Evolutionary conservation across 2,113 vertebrate species (phyloP), one percentile per base, ranked within the genome.

Genomic region (Urocolius indicus): DNA sequence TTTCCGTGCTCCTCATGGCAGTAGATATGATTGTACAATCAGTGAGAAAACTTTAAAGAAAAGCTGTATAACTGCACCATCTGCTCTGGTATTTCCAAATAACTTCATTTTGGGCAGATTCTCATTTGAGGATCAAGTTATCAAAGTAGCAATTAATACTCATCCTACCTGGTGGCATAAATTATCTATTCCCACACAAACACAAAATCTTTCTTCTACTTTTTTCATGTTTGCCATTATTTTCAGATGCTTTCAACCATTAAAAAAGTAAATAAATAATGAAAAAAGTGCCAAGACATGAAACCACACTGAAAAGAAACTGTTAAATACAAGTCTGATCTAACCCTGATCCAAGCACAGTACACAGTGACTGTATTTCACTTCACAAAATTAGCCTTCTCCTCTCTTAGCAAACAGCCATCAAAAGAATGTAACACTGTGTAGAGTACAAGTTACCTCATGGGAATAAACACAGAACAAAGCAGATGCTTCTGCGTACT

Each of bases 381-480:
- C 89, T 79, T 30, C 52, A 76, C 57, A 84, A 72, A 81, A 89
- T 36, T 6, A 75, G 69, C 66, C 46, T 59, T 22, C 27, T 48
- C 4, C 30, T 75, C 29, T 49, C 75, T 61, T 66, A 82, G 84
- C 89, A 57, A 30, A 63, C 11, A 87, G 52, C 21, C 46, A 46
- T 55, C 49, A 34, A 43, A 92, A 96, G 91, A 94, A 93, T 89
- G 76, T 67, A n/a, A 32, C 68, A 45, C 61, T 94, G 84, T 91
- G 82, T 11, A 32, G 49, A 87, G 90, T 3, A 68, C 74, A 61
- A 95, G 92, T 96, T 94, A 94, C 78, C 87, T 94, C 92, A 94
- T 94, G 92, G 92, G 92, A 94, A 92, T 43, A 43, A 57, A 73
- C 66, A 43, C 54, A 14, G 59, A 73, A 94, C 90, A 94, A 94